Percentiles rank a stretch among this genome's conserved stretches.
Conservation (phyloP, 2,797 vertebrate species). For the Labeo calbasu region DNA sequence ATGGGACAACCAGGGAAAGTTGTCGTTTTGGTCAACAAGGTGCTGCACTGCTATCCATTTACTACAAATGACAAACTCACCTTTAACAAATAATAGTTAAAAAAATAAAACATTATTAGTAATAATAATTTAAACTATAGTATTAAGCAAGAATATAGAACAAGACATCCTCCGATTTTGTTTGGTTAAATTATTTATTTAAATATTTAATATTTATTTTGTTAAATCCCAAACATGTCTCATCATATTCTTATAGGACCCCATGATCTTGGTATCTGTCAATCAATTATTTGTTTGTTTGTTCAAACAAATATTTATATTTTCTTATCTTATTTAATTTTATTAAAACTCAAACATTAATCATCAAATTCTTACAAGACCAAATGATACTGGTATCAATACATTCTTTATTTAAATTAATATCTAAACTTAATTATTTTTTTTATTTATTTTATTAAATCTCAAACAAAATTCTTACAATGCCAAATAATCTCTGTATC, state of each 20-base stretch:
- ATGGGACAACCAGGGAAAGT: slow-evolving; percentile 82
- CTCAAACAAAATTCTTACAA: neutral
- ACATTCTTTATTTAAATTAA: neutral
- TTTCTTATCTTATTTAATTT: neutral
- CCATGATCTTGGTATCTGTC: neutral
- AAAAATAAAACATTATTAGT: neutral
- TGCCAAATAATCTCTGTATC: neutral
- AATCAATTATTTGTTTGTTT: neutral
- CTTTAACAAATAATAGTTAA: neutral
- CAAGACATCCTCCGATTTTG: neutral
- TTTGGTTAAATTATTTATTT: neutral
- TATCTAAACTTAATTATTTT: neutral
- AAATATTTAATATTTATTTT: neutral
- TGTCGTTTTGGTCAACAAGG: slow-evolving; percentile 95
- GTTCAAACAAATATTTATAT: neutral
- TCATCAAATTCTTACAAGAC: neutral
- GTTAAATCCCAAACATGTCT: neutral
- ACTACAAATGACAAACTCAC: neutral
- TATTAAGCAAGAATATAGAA: neutral
- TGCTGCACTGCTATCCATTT: slow-evolving; percentile 63
- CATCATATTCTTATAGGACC: neutral
- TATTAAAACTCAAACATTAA: neutral
- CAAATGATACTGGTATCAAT: neutral
- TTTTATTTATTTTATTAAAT: neutral
- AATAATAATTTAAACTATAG: neutral